phyloP scores from a whole-genome alignment of 1,140 invertebrate genomes.

The Propsilocerus akamusi region DNA sequence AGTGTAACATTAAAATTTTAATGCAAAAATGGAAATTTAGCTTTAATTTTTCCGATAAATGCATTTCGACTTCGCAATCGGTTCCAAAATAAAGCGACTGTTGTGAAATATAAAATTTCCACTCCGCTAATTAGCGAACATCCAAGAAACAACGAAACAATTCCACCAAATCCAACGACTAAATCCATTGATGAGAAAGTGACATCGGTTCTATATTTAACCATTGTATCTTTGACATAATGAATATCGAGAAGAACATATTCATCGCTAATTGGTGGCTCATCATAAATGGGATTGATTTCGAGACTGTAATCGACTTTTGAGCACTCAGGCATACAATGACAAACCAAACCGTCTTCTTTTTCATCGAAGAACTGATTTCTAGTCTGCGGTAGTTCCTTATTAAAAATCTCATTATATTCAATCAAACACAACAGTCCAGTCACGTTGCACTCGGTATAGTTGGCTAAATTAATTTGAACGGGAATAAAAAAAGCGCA shows the following conservation, averaged over 20 bases:
- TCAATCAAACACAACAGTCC: slow-evolving; percentile 16
- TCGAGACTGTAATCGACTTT: slow-evolving; percentile 18
- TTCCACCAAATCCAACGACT: slow-evolving; percentile 12
- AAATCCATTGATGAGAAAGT: slow-evolving; percentile 28
- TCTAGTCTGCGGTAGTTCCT: slow-evolving; percentile 14
- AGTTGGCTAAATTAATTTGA: too few relatives aligned
- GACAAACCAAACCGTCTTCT: slow-evolving; percentile 17
- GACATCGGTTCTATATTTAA: slow-evolving; percentile 22
- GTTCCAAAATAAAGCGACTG: not conserved
- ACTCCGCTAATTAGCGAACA: not conserved
- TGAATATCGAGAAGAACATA: not conserved
- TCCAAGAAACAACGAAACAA: not conserved
- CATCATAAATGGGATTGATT: slow-evolving; percentile 12
- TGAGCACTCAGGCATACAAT: slow-evolving; percentile 21
- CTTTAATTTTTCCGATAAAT: not conserved
- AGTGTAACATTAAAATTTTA: not conserved
- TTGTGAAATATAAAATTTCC: not conserved
- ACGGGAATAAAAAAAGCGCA: too few relatives aligned
- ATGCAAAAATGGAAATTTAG: not conserved
- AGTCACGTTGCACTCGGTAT: slow-evolving; percentile 14
- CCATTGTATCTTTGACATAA: slow-evolving; percentile 9
- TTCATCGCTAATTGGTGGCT: not conserved
- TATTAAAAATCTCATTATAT: slow-evolving; percentile 14
- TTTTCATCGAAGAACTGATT: slow-evolving; percentile 14
- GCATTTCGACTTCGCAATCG: not conserved